phyloP scores from a whole-genome alignment of 2,113 vertebrate species.

The Mastomys natalensis region DNA sequence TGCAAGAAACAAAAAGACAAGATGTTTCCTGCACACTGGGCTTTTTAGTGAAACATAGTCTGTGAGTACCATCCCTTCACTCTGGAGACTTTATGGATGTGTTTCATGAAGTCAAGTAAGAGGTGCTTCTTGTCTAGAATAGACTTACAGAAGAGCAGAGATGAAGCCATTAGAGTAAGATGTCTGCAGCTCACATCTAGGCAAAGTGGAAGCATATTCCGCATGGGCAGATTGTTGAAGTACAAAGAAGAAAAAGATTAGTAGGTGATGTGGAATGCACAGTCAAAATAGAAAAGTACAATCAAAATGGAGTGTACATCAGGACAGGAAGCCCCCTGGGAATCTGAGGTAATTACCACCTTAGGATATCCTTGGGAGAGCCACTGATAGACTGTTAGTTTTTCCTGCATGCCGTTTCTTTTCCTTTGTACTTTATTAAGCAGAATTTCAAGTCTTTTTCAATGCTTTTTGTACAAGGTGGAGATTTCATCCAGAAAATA shows the following conservation, averaged over 20 bases:
- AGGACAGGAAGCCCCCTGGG: background rate
- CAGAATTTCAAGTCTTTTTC: constrained; percentile 57
- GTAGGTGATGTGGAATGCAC: background rate
- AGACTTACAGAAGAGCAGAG: background rate
- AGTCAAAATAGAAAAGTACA: constrained; percentile 12
- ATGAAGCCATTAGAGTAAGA: background rate
- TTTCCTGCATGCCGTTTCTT: constrained; percentile 50
- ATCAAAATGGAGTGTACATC: background rate
- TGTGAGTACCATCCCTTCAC: background rate
- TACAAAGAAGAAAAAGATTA: background rate
- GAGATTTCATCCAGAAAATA: constrained; percentile 43
- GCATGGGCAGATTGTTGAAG: background rate
- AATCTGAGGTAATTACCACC: constrained; percentile 55
- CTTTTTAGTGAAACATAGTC: background rate
- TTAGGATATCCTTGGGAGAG: background rate
- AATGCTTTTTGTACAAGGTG: constrained; percentile 47
- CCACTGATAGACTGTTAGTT: background rate
- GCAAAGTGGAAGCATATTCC: background rate
- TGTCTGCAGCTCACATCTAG: background rate
- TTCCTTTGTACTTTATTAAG: constrained; percentile 52
- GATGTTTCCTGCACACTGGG: background rate
- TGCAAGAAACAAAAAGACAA: background rate
- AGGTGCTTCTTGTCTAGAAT: background rate
- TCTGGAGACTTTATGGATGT: background rate
- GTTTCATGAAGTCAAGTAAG: background rate